Conservation (phyloP, 2,113 vertebrate species). For the Illadopsis cleaveri region DNA sequence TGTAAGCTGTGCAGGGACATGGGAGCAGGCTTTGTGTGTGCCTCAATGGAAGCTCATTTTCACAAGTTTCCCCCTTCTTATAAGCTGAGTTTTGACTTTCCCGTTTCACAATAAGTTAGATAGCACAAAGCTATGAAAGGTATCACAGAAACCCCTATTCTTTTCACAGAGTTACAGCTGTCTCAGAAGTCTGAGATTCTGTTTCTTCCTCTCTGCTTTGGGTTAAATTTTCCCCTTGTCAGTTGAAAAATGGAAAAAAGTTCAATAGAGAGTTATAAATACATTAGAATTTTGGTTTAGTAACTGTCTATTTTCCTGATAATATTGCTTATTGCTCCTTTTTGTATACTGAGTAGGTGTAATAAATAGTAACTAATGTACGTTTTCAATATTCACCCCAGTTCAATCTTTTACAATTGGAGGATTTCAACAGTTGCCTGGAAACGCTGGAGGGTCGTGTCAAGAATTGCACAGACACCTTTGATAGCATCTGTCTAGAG, state of each 20-base stretch:
- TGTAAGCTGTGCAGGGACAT: neutral
- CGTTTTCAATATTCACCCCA: conserved; percentile 27
- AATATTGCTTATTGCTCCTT: neutral
- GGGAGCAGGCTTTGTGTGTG: neutral
- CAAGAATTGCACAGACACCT: conserved; percentile 70
- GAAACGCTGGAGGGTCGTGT: conserved; percentile 77
- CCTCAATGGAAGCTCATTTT: neutral
- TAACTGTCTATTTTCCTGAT: neutral
- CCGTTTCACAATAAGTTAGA: neutral
- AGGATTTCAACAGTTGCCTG: conserved; percentile 76
- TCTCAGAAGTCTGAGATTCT: neutral
- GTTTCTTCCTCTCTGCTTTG: neutral
- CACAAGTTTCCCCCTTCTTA: neutral
- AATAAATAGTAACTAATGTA: neutral
- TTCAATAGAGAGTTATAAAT: neutral
- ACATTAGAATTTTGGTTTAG: neutral
- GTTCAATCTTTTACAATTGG: conserved; percentile 73
- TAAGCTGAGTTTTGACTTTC: neutral
- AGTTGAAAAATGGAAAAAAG: neutral
- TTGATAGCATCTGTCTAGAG: conserved; percentile 57
- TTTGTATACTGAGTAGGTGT: neutral
- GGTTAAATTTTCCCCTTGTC: neutral
- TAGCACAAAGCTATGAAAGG: neutral
- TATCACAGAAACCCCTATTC: neutral
- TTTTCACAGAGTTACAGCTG: neutral